phyloP scores from a whole-genome alignment of 2,113 vertebrate species.

The Salvator merianae region DNA sequence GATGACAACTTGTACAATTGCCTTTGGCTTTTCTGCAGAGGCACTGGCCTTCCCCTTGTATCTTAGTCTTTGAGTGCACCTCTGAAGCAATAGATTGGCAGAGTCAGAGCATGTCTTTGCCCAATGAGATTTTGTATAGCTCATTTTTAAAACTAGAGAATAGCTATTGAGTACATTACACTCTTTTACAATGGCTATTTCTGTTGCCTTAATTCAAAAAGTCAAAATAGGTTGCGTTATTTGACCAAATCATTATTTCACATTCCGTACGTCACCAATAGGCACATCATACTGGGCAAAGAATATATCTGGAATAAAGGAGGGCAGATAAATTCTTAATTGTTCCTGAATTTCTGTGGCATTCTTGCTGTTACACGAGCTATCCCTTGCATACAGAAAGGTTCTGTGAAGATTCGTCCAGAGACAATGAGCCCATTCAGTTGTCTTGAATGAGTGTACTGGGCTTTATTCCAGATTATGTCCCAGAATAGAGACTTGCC shows the following conservation, averaged over 20 bases:
- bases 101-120: background rate
- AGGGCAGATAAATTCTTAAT: background rate
- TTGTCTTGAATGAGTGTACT: background rate
- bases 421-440: background rate
- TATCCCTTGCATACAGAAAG: background rate
- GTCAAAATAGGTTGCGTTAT: background rate
- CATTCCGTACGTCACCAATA: background rate
- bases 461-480: background rate
- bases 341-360: background rate
- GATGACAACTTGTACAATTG: background rate
- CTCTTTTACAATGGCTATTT: background rate
- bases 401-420: background rate
- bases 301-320: too few relatives aligned
- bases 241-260: background rate
- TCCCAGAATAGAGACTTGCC: too few relatives aligned
- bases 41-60: background rate
- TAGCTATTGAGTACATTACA: background rate
- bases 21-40: background rate
- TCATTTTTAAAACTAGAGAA: background rate
- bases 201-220: background rate
- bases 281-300: background rate
- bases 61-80: background rate
- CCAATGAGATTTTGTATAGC: background rate
- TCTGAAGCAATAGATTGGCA: background rate
- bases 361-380: background rate